Percentiles rank a stretch among this genome's conserved stretches.
These are phyloP conservation scores for Orbicella faveolata DNA, from an alignment of 64 coral and sea anemone species.

Conservation along the genomic window DNA sequence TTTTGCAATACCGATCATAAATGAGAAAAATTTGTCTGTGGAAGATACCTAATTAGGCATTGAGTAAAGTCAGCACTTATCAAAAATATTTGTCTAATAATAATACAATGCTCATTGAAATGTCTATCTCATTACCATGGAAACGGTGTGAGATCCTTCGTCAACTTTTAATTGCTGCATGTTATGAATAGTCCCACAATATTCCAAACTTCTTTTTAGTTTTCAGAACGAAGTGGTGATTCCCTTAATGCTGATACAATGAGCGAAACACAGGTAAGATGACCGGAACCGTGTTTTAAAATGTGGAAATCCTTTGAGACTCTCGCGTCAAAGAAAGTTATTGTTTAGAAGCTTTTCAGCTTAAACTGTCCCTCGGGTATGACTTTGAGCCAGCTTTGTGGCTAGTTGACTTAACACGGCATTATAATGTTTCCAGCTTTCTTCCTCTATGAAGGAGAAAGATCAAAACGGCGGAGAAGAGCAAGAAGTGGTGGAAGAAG, in stretches of 20 bases:
- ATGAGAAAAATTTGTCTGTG: too few relatives aligned
- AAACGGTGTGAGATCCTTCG: neutral
- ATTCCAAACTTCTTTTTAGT: neutral
- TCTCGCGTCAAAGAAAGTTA: neutral
- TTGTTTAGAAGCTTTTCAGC: neutral
- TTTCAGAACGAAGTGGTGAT: neutral
- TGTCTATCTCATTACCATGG: slow-evolving; percentile 13
- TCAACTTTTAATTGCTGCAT: neutral
- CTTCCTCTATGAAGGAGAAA: neutral
- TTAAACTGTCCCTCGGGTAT: neutral
- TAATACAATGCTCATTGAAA: neutral
- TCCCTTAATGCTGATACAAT: neutral
- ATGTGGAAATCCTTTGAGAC: slow-evolving; percentile 4
- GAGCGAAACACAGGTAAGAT: slow-evolving; percentile 21
- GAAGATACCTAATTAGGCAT: too few relatives aligned
- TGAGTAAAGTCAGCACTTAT: neutral
- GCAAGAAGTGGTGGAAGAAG: neutral
- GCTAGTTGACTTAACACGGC: neutral
- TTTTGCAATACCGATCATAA: too few relatives aligned
- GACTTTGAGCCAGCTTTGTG: neutral
- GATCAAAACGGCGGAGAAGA: neutral
- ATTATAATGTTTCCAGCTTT: neutral
- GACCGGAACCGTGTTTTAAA: neutral
- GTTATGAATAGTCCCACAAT: neutral
- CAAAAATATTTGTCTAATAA: neutral